Conservation (phyloP, 1,140 invertebrate genomes). For the Drosophila sturtevanti region DNA sequence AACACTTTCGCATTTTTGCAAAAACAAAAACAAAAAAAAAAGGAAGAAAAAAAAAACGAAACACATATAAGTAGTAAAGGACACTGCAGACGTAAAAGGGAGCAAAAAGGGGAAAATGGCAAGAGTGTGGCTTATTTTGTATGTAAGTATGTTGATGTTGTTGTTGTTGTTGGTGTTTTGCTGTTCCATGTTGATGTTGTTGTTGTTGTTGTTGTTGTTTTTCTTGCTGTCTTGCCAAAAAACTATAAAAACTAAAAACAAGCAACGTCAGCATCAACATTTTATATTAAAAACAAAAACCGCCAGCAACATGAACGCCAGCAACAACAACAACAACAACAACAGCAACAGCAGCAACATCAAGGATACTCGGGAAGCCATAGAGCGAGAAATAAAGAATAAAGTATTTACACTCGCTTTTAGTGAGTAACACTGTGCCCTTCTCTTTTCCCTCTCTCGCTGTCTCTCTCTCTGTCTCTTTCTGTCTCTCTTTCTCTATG, state of each 20-base stretch:
- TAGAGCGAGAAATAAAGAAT: constrained; percentile 38
- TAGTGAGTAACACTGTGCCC: constrained; percentile 18
- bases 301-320: constrained; percentile 35
- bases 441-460: not conserved
- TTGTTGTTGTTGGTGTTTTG: constrained; percentile 25
- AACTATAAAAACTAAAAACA: constrained; percentile 75
- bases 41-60: constrained; percentile 7
- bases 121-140: constrained; percentile 37
- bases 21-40: constrained; percentile 20
- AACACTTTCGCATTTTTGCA: constrained; percentile 62
- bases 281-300: constrained; percentile 78
- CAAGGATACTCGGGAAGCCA: constrained; percentile 26
- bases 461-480: not conserved
- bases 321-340: constrained; percentile 24
- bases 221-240: constrained; percentile 43
- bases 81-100: not conserved
- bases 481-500: not conserved
- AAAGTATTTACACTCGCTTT: constrained; percentile 65
- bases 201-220: constrained; percentile 49
- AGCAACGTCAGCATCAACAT: constrained; percentile 75
- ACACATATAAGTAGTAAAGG: not conserved
- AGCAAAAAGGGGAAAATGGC: not conserved
- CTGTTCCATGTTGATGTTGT: not conserved
- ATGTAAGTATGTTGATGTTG: constrained; percentile 30
- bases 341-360: constrained; percentile 32